Base-by-base conservation (phyloP, 2,113 vertebrate species). In the Harpagus bidentatus region DNA sequence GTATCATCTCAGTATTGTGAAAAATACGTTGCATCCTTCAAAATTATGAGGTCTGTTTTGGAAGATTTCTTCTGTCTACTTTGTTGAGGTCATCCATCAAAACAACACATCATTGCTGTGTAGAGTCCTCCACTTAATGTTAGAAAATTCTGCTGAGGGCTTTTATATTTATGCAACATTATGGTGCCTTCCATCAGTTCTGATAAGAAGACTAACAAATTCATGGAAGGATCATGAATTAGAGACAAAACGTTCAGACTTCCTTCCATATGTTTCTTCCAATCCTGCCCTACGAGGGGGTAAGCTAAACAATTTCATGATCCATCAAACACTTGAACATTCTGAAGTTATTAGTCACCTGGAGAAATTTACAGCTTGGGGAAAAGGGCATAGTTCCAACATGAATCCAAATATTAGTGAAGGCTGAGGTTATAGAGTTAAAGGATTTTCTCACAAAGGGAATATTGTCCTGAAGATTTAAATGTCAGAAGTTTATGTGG, bases 321-420 rank as follows among this genome's bases (percentile, higher is more conserved):
- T 89, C 71, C 66, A 69, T 74, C 88, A 88, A 86, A 80, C 29
- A 50, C 22, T 92, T 86, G 48, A 65, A 92, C 45, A 70, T 78
- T 86, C 70, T 92, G 56, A 43, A 82, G 55, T 84, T 86, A 63
- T 69, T 91, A 79, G 28, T 91, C 59, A 88, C 73, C 74, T 63
- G 29, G 28, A 70, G 32, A 84, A 88, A 93, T 88, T 82, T 79
- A 81, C 16, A 22, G 32, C 43, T 63, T 86, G 56, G 43, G 61
- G 70, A 61, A 90, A 93, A 93, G 63, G 58, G 38, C 53, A 83
- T n/a, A 70, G 71, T 59, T 93, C 63, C 38, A 93, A 79, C n/a
- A 85, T 23, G 40, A 96, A 95, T 87, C 73, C 61, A 95, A 95
- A 93, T 89, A 91, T 74, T 96, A 90, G 74, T 65, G 31, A 94